A percentile compares a stretch with the other conserved stretches of the same genome.
phyloP scores from a whole-genome alignment of 2,888 invertebrate genomes.

The Heliconius hortense region DNA sequence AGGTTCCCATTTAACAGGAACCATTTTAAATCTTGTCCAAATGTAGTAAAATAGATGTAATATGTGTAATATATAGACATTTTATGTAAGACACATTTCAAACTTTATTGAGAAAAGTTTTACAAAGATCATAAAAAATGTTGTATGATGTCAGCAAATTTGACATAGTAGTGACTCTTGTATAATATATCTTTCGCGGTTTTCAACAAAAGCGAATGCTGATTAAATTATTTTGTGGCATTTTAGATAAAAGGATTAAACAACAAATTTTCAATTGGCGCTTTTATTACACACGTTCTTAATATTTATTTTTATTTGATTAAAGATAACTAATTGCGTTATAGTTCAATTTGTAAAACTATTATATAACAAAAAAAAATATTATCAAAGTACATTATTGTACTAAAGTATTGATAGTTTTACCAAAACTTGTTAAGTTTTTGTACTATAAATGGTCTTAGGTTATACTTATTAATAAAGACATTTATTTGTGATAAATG shows the following conservation, averaged over 20 bases:
- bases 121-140: background rate
- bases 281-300: background rate
- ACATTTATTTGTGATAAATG: constrained; percentile 22
- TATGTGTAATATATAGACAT: no score
- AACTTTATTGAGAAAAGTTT: background rate
- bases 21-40: constrained; percentile 1
- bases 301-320: background rate
- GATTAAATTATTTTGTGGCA: background rate
- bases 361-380: background rate
- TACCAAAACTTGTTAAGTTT: background rate
- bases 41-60: constrained; percentile 3
- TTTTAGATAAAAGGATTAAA: background rate
- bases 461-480: constrained; percentile 1
- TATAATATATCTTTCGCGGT: background rate
- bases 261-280: background rate
- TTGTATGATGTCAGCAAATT: background rate
- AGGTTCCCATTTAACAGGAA: background rate
- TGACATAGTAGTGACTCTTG: background rate
- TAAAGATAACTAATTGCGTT: background rate
- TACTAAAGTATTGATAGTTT: background rate
- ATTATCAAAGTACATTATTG: background rate
- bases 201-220: background rate
- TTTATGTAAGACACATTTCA: background rate
- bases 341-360: background rate
- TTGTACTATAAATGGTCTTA: background rate